Evolutionary conservation across 1,140 invertebrate species (phyloP).

Genomic region (Musca domestica): DNA sequence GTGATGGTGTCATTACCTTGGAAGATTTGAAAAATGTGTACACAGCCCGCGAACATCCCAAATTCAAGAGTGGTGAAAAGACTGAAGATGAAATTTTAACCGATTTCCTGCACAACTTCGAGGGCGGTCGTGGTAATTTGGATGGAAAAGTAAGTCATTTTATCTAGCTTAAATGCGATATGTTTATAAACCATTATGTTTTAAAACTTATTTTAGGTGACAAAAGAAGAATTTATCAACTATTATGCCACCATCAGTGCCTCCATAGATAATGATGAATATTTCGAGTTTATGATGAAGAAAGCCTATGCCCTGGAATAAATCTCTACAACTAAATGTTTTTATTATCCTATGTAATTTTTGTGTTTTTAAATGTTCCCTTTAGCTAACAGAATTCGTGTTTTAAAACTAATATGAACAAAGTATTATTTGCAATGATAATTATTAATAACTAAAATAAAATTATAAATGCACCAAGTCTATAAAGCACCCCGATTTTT

Average conservation of each 20-base stretch:
- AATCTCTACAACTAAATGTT: conserved; percentile 37
- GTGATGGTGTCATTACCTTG: conserved; percentile 80
- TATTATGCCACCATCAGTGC: conserved; percentile 92
- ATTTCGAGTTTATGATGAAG: conserved; percentile 94
- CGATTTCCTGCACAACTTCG: conserved; percentile 86
- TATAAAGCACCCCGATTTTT: too few relatives aligned
- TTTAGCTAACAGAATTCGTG: conserved; percentile 42
- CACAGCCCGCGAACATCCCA: conserved; percentile 51
- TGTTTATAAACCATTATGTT: not conserved
- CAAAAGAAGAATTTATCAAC: conserved; percentile 89
- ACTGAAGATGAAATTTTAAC: conserved; percentile 82
- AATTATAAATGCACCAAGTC: too few relatives aligned
- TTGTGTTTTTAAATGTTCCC: conserved; percentile 37
- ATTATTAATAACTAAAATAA: too few relatives aligned
- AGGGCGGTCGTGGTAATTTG: conserved; percentile 67
- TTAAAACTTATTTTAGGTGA: conserved; percentile 65
- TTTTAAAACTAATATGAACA: conserved; percentile 43
- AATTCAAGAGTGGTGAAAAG: conserved; percentile 86
- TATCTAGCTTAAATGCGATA: not conserved
- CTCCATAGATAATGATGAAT: conserved; percentile 89
- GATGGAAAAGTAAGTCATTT: conserved; percentile 77
- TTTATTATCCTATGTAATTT: not conserved
- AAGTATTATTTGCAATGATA: too few relatives aligned
- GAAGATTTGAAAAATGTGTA: conserved; percentile 69
- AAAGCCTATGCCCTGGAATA: conserved; percentile 84